Base-by-base conservation (phyloP, 2,113 vertebrate species). In the Elachura formosa region DNA sequence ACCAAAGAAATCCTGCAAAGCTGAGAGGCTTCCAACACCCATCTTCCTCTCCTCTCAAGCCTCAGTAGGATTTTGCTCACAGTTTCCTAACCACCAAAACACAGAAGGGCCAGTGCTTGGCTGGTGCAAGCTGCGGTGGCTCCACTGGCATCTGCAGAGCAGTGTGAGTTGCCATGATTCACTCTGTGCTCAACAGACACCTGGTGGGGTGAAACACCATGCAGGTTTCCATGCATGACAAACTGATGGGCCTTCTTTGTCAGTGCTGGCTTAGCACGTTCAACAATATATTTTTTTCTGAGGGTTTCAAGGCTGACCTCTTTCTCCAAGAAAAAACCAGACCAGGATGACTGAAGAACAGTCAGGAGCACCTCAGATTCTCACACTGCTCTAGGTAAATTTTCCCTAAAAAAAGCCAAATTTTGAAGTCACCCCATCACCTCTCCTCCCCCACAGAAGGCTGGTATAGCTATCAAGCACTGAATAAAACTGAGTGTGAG, bases 41-140 rank as follows among this genome's bases (percentile, higher is more conserved):
- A 59, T 52, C 48, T 36, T 64, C 89, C 43, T 64, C 26, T 49
- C 49, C 62, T 67, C 73, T 52, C 56, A 49, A 72, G 66, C 29
- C 46, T 29, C 59, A n/a, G 25, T 5, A 46, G 94, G 78, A 86
- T 83, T 93, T 87, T 20, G 7, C 40, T 33, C 68, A 48, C 3
- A 24, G 46, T 93, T 90, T 96, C 87, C 93, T 92, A 88, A 88
- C 52, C 85, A 88, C 63, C 64, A 63, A 88, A 88, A 74, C 59
- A 88, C 15, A 38, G 93, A 87, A 76, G 78, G 78, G 62, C 84
- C 7, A 28, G 51, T 71, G 67, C 82, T 88, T 76, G 71, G 78
- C 78, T 88, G 72, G 67, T 92, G 87, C 49, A 52, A 75, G 71
- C 69, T 79, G 77, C 2, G 14, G 84, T 71, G 84, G 61, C 90